phyloP scores from a whole-genome alignment of 2,113 vertebrate genomes.

The Gallinago jamesoni region DNA sequence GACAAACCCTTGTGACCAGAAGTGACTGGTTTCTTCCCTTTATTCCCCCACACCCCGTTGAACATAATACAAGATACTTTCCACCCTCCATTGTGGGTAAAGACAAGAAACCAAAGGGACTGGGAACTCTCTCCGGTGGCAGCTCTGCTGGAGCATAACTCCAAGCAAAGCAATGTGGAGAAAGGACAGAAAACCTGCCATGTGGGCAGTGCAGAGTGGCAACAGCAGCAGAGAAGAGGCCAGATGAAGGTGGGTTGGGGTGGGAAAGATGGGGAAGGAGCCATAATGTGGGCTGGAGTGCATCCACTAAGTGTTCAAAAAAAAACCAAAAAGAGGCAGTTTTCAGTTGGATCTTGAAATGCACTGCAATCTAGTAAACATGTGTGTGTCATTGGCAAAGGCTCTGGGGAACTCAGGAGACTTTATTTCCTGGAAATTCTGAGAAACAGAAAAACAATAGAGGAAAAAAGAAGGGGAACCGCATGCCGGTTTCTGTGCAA shows the following conservation, averaged over 20 bases:
- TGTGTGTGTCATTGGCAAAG: neutral
- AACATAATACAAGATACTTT: slow-evolving; percentile 13
- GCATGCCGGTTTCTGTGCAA: neutral
- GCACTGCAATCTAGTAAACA: slow-evolving; percentile 15
- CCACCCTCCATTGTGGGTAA: neutral
- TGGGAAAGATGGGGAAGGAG: neutral
- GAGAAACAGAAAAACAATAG: neutral
- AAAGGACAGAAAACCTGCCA: neutral
- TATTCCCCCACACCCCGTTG: neutral
- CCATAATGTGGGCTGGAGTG: neutral
- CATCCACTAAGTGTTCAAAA: neutral
- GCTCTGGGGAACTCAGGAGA: neutral
- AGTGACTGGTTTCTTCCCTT: slow-evolving; percentile 31
- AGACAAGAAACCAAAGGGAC: slow-evolving; percentile 3
- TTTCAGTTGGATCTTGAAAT: neutral
- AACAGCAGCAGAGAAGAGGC: neutral
- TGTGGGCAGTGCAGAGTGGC: neutral
- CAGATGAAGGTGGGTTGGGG: neutral
- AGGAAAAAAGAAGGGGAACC: neutral
- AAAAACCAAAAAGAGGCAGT: neutral
- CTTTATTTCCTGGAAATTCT: slow-evolving; percentile 26
- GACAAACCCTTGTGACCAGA: neutral
- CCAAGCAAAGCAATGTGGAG: neutral
- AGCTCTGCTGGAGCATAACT: neutral
- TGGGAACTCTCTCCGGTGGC: neutral